Conservation (phyloP, 2,797 vertebrate genomes). For the Thamnophis elegans region DNA sequence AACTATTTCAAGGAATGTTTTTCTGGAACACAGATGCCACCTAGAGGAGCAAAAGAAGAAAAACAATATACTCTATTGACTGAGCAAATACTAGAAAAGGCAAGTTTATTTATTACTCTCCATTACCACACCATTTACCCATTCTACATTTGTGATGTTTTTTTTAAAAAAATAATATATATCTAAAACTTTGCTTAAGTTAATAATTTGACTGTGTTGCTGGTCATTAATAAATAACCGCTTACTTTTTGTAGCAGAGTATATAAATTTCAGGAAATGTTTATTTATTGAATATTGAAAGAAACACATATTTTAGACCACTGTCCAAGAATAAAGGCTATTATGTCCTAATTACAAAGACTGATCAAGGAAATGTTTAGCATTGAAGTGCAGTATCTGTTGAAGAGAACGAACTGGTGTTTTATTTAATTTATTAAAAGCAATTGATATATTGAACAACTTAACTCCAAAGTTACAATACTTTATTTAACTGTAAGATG, state of each 20-base stretch:
- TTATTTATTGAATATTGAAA: neutral
- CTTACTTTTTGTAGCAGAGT: neutral
- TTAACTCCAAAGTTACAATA: neutral
- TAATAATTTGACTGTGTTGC: neutral
- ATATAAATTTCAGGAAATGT: neutral
- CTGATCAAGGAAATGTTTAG: neutral
- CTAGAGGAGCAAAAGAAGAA: conserved; percentile 63
- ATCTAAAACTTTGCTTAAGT: neutral
- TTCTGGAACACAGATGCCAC: conserved; percentile 65
- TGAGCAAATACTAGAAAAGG: conserved; percentile 48
- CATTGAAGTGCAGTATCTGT: neutral
- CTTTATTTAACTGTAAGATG: neutral
- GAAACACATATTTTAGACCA: neutral
- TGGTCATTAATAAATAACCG: fast-evolving
- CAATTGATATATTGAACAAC: neutral
- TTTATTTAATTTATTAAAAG: neutral
- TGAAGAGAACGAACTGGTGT: neutral
- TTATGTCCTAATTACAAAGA: conserved; percentile 10
- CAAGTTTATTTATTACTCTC: conserved; percentile 15
- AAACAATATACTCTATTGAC: conserved; percentile 58
- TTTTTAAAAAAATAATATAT: conserved; percentile 6
- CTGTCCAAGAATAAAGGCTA: conserved; percentile 15
- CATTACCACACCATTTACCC: conserved; percentile 3
- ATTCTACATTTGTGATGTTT: neutral
- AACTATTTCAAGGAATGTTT: conserved; percentile 50